These are phyloP conservation scores for Conus canariensis DNA, from an alignment of 2,888 invertebrate genomes.

Conservation along the genomic window DNA sequence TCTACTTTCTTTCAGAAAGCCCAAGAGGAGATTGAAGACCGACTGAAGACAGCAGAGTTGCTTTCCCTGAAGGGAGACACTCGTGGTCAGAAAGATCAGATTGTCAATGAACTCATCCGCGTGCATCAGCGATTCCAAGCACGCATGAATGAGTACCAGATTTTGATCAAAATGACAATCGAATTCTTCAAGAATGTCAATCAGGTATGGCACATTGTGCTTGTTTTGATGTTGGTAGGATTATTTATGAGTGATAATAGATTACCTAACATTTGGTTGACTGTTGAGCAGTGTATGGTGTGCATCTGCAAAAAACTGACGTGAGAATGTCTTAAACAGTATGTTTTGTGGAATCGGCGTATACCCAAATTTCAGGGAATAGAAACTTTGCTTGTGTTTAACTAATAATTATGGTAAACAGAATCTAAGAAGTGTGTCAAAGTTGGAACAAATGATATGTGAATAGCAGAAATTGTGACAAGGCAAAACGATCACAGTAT, in stretches of 20 bases:
- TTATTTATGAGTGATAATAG: background rate
- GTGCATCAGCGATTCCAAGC: conserved; percentile 85
- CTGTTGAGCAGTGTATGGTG: background rate
- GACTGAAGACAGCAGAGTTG: conserved; percentile 84
- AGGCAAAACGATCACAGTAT: too few relatives aligned
- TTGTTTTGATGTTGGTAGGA: background rate
- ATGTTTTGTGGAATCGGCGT: background rate
- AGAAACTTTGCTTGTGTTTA: background rate
- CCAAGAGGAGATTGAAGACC: conserved; percentile 83
- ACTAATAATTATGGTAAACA: too few relatives aligned
- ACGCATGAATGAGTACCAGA: conserved; percentile 86
- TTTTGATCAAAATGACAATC: conserved; percentile 85
- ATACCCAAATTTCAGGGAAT: background rate
- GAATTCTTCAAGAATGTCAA: conserved; percentile 86
- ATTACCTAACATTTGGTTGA: background rate
- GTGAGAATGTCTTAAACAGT: background rate
- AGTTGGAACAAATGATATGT: too few relatives aligned
- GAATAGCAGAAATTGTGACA: too few relatives aligned
- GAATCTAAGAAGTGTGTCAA: too few relatives aligned
- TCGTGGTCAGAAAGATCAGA: conserved; percentile 82
- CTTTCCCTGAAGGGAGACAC: conserved; percentile 84
- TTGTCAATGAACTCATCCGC: conserved; percentile 84
- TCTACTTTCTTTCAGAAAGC: conserved; percentile 69
- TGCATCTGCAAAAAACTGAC: background rate
- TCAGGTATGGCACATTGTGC: conserved; percentile 78